These are phyloP conservation scores for Sebastiscus tertius DNA, from an alignment of 2,797 vertebrate genomes.

Conservation along the genomic window DNA sequence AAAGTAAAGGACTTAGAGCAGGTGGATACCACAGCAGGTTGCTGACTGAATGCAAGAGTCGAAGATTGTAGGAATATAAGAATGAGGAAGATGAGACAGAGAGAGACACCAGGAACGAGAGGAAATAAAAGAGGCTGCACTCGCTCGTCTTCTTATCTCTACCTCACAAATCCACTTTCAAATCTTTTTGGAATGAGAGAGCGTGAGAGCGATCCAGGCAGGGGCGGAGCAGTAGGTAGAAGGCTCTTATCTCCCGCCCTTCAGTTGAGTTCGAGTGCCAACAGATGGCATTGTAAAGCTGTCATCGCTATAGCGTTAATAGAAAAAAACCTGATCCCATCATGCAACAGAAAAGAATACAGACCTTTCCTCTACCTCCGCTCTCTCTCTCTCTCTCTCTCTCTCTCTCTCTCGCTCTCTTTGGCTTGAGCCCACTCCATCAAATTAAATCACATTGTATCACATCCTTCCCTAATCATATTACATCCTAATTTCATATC, in stretches of 20 bases:
- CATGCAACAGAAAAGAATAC: constrained; percentile 25
- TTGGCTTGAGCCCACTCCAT: constrained; percentile 41
- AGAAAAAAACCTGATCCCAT: constrained; percentile 66
- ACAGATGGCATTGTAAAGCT: constrained; percentile 57
- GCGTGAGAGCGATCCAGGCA: constrained; percentile 13
- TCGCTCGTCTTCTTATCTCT: constrained; percentile 33
- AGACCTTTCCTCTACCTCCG: constrained; percentile 5
- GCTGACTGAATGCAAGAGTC: constrained; percentile 27
- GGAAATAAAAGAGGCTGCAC: constrained; percentile 5
- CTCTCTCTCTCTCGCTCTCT: not conserved
- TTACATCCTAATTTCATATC: constrained; percentile 65
- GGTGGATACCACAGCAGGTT: constrained; percentile 31
- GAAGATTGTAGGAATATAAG: constrained; percentile 20
- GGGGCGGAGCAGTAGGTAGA: constrained; percentile 20
- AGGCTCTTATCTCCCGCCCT: constrained; percentile 35
- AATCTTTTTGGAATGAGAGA: constrained; percentile 19
- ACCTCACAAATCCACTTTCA: constrained; percentile 46
- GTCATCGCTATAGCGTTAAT: constrained; percentile 55
- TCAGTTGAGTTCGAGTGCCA: constrained; percentile 48
- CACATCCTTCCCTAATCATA: constrained; percentile 62
- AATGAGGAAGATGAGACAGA: not conserved
- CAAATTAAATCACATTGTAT: constrained; percentile 61
- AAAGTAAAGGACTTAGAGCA: constrained; percentile 21
- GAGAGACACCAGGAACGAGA: not conserved
- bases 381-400: not conserved